Conservation (phyloP, 2,797 vertebrate genomes). For the Cichlasoma orientale region DNA sequence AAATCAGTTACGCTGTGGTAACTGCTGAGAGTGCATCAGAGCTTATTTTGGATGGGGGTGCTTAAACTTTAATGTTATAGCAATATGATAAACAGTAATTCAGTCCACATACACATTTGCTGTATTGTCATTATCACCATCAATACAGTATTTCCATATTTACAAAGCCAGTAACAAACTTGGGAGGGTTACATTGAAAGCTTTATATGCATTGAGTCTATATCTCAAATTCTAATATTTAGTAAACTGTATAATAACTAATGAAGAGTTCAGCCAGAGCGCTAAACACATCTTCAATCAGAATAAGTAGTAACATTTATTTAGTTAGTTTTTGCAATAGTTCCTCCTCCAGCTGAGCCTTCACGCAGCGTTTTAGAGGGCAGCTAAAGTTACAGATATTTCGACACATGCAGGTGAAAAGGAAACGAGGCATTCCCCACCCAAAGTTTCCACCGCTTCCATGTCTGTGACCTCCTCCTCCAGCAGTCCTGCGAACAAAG, state of each 20-base stretch:
- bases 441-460: conserved; percentile 40
- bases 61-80: not conserved
- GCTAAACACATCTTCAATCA: not conserved
- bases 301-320: not conserved
- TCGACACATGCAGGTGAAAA: not conserved
- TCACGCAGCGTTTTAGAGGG: not conserved
- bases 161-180: not conserved
- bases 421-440: not conserved
- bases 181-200: not conserved
- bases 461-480: conserved; percentile 72
- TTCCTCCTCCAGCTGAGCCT: not conserved
- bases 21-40: not conserved
- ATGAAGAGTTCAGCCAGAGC: not conserved
- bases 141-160: not conserved
- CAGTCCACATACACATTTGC: not conserved
- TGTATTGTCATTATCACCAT: not conserved
- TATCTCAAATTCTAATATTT: not conserved
- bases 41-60: not conserved
- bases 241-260: not conserved
- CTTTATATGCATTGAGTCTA: not conserved
- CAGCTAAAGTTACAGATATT: not conserved
- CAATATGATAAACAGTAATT: not conserved
- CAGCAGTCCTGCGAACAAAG: conserved; percentile 71
- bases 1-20: not conserved
- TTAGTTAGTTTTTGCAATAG: not conserved